phyloP scores from a whole-genome alignment of 2,888 invertebrate species.

The Entomobrya proxima region DNA sequence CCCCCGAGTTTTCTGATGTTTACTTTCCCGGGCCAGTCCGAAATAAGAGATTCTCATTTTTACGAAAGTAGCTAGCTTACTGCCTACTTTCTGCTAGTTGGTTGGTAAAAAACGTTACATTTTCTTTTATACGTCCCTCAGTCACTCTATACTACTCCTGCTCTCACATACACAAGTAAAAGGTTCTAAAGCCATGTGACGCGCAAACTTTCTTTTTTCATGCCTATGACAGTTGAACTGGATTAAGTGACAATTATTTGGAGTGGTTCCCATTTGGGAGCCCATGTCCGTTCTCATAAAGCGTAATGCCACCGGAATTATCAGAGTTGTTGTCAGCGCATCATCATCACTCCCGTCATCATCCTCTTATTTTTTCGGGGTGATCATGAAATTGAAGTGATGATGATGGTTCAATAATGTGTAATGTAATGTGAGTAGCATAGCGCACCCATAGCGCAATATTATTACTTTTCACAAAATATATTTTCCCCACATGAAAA shows the following conservation, averaged over 20 bases:
- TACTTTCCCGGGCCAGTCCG: neutral
- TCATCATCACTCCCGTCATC: constrained; percentile 25
- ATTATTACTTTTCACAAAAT: constrained; percentile 15
- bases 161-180: neutral
- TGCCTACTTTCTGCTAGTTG: no score
- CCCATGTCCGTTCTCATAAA: constrained; percentile 48
- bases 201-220: neutral
- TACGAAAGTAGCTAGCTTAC: no score
- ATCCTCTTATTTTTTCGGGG: no score
- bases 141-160: no score
- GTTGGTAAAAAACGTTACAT: neutral
- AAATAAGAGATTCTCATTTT: neutral
- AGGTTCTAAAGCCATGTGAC: neutral
- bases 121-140: no score
- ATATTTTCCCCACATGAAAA: constrained; percentile 11
- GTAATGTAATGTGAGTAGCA: constrained; percentile 37
- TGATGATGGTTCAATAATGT: constrained; percentile 48
- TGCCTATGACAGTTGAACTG: constrained; percentile 49
- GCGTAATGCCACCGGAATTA: constrained; percentile 43
- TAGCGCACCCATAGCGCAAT: no score
- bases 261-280: constrained; percentile 53
- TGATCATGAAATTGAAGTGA: constrained; percentile 36
- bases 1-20: neutral
- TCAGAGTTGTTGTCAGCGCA: constrained; percentile 30
- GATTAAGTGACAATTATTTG: constrained; percentile 60